These are phyloP conservation scores for Mormyrus proboscirostris DNA, from an alignment of 2,797 vertebrate genomes.

Conservation along the genomic window DNA sequence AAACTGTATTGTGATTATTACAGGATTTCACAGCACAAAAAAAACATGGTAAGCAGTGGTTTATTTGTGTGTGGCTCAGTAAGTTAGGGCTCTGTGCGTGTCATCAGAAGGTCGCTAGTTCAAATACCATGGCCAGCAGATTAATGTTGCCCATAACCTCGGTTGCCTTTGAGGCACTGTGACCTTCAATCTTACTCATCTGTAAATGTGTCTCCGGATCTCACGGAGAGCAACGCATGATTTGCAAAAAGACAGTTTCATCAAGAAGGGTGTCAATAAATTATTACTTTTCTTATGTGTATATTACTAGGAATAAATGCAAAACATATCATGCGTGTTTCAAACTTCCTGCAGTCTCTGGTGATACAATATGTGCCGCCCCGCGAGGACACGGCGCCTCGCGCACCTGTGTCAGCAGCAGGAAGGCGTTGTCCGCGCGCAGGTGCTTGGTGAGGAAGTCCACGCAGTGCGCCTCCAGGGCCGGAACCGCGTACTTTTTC, in stretches of 20 bases:
- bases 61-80: not conserved
- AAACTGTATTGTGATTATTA: not conserved
- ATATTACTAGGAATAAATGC: not conserved
- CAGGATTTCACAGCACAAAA: not conserved
- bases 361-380: not conserved
- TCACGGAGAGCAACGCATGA: not conserved
- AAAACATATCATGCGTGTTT: not conserved
- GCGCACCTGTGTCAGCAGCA: conserved; percentile 90
- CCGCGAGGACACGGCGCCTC: not conserved
- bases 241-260: not conserved
- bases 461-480: conserved; percentile 92
- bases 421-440: conserved; percentile 91
- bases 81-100: not conserved
- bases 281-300: not conserved
- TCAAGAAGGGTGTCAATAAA: not conserved
- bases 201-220: not conserved
- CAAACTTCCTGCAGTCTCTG: not conserved
- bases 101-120: too few species aligned
- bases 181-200: not conserved
- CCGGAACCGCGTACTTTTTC: conserved; percentile 94
- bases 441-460: conserved; percentile 97
- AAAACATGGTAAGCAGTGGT: not conserved
- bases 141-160: not conserved
- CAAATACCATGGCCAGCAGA: too few species aligned
- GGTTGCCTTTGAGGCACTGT: not conserved